Evolutionary conservation across 2,113 vertebrate genomes (phyloP).

Genomic region (Ammospiza nelsoni): DNA sequence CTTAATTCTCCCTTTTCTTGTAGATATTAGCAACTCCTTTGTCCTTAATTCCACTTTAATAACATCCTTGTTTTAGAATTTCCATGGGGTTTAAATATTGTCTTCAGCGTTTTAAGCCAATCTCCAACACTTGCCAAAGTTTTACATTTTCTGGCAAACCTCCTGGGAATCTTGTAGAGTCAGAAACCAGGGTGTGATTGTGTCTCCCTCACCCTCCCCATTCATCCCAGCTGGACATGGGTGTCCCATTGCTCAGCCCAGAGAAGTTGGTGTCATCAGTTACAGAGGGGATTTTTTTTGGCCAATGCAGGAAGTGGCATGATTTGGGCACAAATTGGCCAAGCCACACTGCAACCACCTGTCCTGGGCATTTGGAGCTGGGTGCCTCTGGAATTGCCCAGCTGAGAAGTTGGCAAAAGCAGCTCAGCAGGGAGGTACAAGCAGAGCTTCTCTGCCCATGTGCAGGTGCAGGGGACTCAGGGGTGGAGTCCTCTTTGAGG

Average conservation of each 20-base stretch:
- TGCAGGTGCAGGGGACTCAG: neutral
- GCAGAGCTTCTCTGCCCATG: neutral
- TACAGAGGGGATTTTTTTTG: neutral
- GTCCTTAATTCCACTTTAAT: slow-evolving; percentile 53
- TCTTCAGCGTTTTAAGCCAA: neutral
- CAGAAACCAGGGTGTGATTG: neutral
- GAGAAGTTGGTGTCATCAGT: fast-evolving
- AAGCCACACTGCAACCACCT: neutral
- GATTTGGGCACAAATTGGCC: neutral
- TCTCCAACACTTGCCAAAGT: slow-evolving; percentile 33
- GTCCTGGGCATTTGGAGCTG: neutral
- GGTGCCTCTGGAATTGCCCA: neutral
- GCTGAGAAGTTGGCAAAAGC: neutral
- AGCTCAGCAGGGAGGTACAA: neutral
- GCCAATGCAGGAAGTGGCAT: fast-evolving
- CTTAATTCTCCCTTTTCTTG: slow-evolving; percentile 47
- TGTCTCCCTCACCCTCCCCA: neutral
- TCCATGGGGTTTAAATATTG: slow-evolving; percentile 50
- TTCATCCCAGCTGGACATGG: fast-evolving
- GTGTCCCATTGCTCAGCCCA: neutral
- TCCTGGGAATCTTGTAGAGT: neutral
- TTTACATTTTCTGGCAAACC: neutral
- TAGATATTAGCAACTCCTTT: slow-evolving; percentile 29
- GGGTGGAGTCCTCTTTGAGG: neutral
- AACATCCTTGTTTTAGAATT: slow-evolving; percentile 46